These are phyloP conservation scores for Oreocharis arfaki DNA, from an alignment of 2,113 vertebrate species.

Conservation along the genomic window DNA sequence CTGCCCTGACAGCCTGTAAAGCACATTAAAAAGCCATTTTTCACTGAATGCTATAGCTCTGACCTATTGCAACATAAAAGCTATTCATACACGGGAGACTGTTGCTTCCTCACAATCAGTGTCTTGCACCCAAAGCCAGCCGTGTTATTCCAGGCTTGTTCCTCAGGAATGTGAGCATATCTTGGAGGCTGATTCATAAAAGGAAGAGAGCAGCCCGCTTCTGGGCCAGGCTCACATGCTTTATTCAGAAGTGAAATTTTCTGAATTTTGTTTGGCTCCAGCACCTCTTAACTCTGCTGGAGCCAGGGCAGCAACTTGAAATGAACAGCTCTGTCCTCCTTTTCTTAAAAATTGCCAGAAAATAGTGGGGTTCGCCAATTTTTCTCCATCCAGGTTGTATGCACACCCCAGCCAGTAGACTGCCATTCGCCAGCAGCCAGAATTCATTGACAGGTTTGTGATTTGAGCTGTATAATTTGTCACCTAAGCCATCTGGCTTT, in stretches of 20 bases:
- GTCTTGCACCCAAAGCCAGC: conserved; percentile 30
- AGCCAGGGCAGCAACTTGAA: background rate
- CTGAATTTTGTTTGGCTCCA: background rate
- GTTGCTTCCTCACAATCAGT: conserved; percentile 38
- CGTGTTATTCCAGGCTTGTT: conserved; percentile 59
- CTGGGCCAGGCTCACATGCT: conserved; percentile 26
- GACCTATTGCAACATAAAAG: conserved; percentile 47
- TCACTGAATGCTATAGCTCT: background rate
- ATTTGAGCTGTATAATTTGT: background rate
- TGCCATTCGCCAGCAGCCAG: background rate
- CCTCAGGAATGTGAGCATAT: conserved; percentile 57
- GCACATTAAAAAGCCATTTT: conserved; percentile 57
- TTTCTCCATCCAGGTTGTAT: background rate
- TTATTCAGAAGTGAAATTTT: conserved; percentile 25
- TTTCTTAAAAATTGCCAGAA: background rate
- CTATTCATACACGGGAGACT: conserved; percentile 40
- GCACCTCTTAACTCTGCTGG: background rate
- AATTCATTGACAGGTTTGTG: background rate
- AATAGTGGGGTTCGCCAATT: background rate
- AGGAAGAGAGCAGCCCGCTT: conserved; percentile 40
- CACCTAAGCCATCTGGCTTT: background rate
- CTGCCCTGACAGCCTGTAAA: conserved; percentile 38
- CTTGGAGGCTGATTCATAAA: conserved; percentile 57
- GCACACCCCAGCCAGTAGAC: background rate
- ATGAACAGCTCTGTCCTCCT: background rate